phyloP scores from a whole-genome alignment of 2,113 vertebrate genomes.

The Echinops telfairi region DNA sequence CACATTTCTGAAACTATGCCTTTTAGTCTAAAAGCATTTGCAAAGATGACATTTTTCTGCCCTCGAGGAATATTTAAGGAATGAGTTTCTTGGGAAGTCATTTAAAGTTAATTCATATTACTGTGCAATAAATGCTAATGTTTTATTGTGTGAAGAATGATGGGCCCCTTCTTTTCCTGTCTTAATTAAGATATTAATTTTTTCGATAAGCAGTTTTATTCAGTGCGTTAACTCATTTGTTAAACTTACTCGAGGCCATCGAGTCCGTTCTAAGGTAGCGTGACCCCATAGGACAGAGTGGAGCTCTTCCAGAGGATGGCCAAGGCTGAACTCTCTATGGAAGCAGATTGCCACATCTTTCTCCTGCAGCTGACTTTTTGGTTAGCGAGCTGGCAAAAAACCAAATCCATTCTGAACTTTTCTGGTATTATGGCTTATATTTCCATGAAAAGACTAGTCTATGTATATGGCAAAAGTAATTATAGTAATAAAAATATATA shows the following conservation, averaged over 20 bases:
- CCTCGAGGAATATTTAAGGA: slow-evolving; percentile 21
- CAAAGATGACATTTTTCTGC: slow-evolving; percentile 10
- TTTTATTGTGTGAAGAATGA: slow-evolving; percentile 7
- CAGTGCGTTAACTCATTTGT: slow-evolving; percentile 19
- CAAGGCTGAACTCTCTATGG: too few species aligned
- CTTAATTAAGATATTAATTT: slow-evolving; percentile 11
- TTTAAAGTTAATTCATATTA: slow-evolving; percentile 38
- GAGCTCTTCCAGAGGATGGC: too few species aligned
- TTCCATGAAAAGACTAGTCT: neutral
- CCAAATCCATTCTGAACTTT: neutral
- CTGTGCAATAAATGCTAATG: neutral
- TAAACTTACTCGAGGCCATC: neutral
- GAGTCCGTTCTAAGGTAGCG: too few species aligned
- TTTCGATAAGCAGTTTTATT: slow-evolving; percentile 57
- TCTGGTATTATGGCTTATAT: neutral
- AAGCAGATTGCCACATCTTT: too few species aligned
- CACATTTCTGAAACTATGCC: neutral
- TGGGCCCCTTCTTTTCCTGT: neutral
- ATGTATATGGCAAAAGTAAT: neutral
- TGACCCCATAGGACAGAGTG: too few species aligned
- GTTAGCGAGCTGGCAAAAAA: neutral
- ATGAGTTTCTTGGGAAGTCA: slow-evolving; percentile 50
- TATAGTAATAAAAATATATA: too few species aligned
- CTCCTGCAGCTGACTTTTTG: neutral
- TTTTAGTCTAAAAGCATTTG: slow-evolving; percentile 51